phyloP scores from a whole-genome alignment of 1,140 invertebrate genomes.

The Penaeus vannamei region DNA sequence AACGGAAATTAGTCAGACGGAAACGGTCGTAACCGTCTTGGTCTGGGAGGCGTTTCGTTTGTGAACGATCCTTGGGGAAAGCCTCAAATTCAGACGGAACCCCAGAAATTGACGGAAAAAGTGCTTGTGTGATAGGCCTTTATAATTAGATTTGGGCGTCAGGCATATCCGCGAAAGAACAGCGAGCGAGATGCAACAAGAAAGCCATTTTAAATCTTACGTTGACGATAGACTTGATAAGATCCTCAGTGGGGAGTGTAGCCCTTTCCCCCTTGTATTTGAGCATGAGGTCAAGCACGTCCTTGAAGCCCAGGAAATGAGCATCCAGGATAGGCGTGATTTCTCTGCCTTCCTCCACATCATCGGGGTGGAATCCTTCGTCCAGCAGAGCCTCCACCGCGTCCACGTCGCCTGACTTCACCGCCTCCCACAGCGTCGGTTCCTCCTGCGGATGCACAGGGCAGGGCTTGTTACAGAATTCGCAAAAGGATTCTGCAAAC shows the following conservation, averaged over 20 bases:
- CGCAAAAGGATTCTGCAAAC: too few relatives aligned
- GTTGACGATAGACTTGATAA: slow-evolving; percentile 10
- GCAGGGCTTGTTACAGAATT: too few relatives aligned
- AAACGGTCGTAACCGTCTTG: too few relatives aligned
- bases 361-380: background rate
- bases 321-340: slow-evolving; percentile 25
- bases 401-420: background rate
- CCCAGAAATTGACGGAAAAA: too few relatives aligned
- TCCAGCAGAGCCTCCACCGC: slow-evolving; percentile 5
- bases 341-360: background rate
- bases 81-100: too few relatives aligned
- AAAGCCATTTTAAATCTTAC: background rate
- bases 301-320: slow-evolving; percentile 16
- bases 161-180: background rate
- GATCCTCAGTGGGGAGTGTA: background rate
- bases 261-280: background rate
- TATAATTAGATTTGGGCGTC: background rate
- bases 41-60: too few relatives aligned
- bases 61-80: too few relatives aligned
- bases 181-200: too few relatives aligned
- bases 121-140: too few relatives aligned
- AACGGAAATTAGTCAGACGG: too few relatives aligned
- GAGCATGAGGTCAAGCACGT: background rate
- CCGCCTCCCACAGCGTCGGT: slow-evolving; percentile 28
- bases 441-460: background rate